Conservation (phyloP, 2,113 vertebrate species). For the Herpailurus yagouaroundi region DNA sequence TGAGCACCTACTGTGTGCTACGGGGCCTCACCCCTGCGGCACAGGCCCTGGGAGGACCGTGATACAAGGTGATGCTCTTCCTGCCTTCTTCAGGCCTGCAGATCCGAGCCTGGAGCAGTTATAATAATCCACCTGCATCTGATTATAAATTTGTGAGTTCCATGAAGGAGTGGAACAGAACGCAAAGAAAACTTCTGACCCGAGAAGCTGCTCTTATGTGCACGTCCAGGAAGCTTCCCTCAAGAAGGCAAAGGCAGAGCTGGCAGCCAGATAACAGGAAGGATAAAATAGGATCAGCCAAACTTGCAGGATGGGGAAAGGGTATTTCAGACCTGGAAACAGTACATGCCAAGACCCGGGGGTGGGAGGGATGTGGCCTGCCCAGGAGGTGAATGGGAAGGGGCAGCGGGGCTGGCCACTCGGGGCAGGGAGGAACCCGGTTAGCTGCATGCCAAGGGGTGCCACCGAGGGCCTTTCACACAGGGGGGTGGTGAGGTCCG, state of each 20-base stretch:
- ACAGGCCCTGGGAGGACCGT: neutral
- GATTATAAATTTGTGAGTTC: too few relatives aligned
- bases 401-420: too few relatives aligned
- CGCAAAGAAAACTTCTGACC: neutral
- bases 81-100: neutral
- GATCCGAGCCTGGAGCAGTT: neutral
- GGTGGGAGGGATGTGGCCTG: too few relatives aligned
- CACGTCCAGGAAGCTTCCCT: neutral
- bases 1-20: neutral
- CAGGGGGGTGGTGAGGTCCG: neutral
- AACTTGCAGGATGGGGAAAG: rapidly evolving
- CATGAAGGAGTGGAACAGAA: neutral
- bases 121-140: neutral
- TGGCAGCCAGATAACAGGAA: neutral
- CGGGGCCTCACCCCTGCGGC: neutral
- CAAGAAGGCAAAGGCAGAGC: neutral
- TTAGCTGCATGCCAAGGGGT: rapidly evolving
- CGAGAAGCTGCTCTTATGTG: neutral
- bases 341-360: too few relatives aligned
- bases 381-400: neutral
- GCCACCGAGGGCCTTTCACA: neutral
- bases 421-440: neutral
- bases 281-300: rapidly evolving
- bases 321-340: neutral
- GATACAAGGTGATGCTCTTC: neutral